A percentile compares a stretch with the other conserved stretches of the same genome.
phyloP scores from a whole-genome alignment of 2,797 vertebrate genomes.

The Micropoecilia bifurca region DNA sequence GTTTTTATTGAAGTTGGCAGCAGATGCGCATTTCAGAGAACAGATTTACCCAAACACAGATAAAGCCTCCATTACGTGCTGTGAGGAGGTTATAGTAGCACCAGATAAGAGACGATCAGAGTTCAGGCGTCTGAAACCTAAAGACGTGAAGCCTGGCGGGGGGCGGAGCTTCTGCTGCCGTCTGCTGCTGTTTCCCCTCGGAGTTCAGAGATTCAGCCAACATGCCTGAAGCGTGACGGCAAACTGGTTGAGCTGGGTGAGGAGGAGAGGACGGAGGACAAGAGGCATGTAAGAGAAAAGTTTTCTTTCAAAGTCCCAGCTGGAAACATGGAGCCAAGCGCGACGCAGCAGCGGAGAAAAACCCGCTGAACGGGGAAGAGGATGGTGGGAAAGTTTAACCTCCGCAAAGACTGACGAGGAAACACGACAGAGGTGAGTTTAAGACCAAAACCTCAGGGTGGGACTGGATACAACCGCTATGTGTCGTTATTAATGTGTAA shows the following conservation, averaged over 20 bases:
- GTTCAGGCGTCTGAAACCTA: slow-evolving; percentile 7
- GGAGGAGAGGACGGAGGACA: not conserved
- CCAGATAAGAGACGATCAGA: slow-evolving; percentile 27
- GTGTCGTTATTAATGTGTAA: not conserved
- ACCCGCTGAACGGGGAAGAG: slow-evolving; percentile 11
- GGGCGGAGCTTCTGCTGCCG: slow-evolving; percentile 60
- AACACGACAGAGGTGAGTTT: slow-evolving; percentile 38
- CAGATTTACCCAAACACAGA: not conserved
- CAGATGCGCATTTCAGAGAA: not conserved
- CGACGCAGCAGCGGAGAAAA: not conserved
- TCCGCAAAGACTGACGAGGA: slow-evolving; percentile 24
- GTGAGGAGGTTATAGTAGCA: not conserved
- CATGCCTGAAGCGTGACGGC: slow-evolving; percentile 70
- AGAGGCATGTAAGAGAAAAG: slow-evolving; percentile 13
- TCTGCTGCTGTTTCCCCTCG: slow-evolving; percentile 15
- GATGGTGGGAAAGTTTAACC: slow-evolving; percentile 40
- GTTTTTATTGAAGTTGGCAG: not conserved
- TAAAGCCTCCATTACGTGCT: not conserved
- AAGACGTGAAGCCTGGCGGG: not conserved
- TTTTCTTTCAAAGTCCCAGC: slow-evolving; percentile 23
- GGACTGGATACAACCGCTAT: not conserved
- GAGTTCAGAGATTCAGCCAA: slow-evolving; percentile 36
- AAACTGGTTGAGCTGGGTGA: slow-evolving; percentile 73
- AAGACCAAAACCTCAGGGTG: not conserved
- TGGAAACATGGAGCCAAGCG: slow-evolving; percentile 22